Evolutionary conservation across 2,888 invertebrate genomes (phyloP), one percentile per base, ranked within the genome.

Genomic region (Macroteleia sp.): DNA sequence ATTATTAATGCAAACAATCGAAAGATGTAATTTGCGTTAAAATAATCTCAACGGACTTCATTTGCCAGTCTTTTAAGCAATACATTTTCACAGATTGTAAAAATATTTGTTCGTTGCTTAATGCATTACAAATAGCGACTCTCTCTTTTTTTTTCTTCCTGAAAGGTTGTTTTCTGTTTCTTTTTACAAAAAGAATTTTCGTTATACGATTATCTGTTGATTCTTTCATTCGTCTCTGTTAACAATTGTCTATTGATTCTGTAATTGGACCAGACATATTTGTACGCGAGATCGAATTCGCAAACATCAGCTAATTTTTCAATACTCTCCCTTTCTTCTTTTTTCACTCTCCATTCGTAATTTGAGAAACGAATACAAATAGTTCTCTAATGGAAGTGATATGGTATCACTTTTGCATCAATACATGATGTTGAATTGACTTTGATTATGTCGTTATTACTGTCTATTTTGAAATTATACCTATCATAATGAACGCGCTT

Each of bases 391-490:
- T 69, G 59, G 44, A 64, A 77, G 59, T 54, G 61, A 77, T 67
- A 62, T 17, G 19, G 17, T 73, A 73, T 77, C 61, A 39, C 19
- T 59, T 61, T 77, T 62, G 46, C 34, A 56, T 73, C 61, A 48
- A 22, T 50, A 8, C 36, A 14, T 30, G n/a, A 50, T 20, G 39
- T 16, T 67, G 73, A 78, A 78, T 78, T 57, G 70, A 54, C 69
- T 69, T 74, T 78, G 78, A 78, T 78, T 78, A 64, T 78, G 70
- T 57, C 57, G 73, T 78, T 78, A 64, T 69, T 69, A 54, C 32
- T 16, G 64, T 62, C 46, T 67, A 74, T 73, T 64, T 62, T 54
- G 67, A 66, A 66, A 71, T 66, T 66, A 73, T 50, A 34, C 67
- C 30, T 46, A 28, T 39, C 19, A 59, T 61, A 76, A 76, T 67